Evolutionary conservation across 2,113 vertebrate species (phyloP).

Genomic region (Sminthopsis crassicaudata): DNA sequence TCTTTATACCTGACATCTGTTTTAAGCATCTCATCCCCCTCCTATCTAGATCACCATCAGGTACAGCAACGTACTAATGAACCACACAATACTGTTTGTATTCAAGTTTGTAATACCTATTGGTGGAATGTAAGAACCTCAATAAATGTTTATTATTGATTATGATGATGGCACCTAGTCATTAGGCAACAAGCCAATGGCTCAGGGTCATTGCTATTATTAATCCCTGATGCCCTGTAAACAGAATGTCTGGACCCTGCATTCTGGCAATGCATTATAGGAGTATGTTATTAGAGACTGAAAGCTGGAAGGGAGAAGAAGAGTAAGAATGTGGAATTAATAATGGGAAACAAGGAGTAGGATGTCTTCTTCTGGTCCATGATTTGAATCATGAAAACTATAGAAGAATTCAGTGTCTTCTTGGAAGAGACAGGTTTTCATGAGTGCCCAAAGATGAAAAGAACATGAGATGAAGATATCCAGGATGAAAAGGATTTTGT

Average conservation of each 20-base stretch:
- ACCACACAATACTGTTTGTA: neutral
- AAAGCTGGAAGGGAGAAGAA: neutral
- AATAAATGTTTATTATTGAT: neutral
- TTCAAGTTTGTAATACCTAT: neutral
- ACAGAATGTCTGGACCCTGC: neutral
- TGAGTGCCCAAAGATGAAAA: neutral
- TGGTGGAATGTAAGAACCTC: neutral
- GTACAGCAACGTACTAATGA: neutral
- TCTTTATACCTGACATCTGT: neutral
- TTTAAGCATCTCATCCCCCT: neutral
- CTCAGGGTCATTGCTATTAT: neutral
- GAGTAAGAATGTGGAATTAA: neutral
- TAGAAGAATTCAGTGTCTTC: neutral
- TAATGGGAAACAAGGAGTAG: neutral
- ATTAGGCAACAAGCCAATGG: neutral
- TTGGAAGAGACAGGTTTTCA: neutral
- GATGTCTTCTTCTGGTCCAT: neutral
- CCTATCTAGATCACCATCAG: neutral
- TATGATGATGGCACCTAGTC: neutral
- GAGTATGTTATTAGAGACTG: neutral
- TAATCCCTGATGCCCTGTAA: neutral
- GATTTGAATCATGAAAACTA: neutral
- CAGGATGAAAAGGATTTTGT: neutral
- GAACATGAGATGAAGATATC: neutral
- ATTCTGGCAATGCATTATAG: neutral